Base-by-base conservation (phyloP, 2,797 vertebrate genomes). In the Malurus leucopterus region DNA sequence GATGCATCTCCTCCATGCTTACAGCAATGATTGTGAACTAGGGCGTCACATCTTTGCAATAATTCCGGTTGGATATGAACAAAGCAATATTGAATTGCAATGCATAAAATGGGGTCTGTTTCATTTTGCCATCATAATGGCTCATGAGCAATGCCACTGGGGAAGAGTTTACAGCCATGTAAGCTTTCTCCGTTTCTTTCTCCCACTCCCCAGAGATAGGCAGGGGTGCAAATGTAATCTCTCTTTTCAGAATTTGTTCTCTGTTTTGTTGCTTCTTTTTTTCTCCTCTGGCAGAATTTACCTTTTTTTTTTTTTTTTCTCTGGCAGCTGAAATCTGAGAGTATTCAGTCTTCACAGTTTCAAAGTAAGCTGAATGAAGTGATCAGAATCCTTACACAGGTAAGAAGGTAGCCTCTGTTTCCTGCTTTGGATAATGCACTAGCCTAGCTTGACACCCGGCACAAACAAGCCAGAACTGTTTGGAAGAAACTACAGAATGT, bases 341-440 rank as follows among this genome's bases (percentile, higher is more conserved):
- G 93, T n/a, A 97, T 98, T 90, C 98, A 98, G 58, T 97, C 98
- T 15, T 96, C 98, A n/a, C 98, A 98, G 75, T 98, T 98, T 95
- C 99, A 99, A 94, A 97, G 88, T 95, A 94, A 97, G 89, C 96
- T 99, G 59, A 99, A 98, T 55, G 99, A 99, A 96, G 98, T 99
- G 18, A 98, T 99, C 41, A 97, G 97, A 94, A 96, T 98, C 62
- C 93, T 99, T 91, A 98, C 98, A 67, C 98, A 99, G 98, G 99
- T 99, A 74, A 96, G 92, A 90, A 82, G 2, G 24, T 65, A 47
- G 26, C 19, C 38, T 62, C 22, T 41, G 13, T 63, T 73, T 85
- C 15, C 32, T 75, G 22, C 26, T 73, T 78, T 64, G 20, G 26
- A 5, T 70, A 47, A 51, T 50, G 15, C 29, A 40, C 4, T 43